Conservation (phyloP, 2,113 vertebrate species). For the Bos javanicus region DNA sequence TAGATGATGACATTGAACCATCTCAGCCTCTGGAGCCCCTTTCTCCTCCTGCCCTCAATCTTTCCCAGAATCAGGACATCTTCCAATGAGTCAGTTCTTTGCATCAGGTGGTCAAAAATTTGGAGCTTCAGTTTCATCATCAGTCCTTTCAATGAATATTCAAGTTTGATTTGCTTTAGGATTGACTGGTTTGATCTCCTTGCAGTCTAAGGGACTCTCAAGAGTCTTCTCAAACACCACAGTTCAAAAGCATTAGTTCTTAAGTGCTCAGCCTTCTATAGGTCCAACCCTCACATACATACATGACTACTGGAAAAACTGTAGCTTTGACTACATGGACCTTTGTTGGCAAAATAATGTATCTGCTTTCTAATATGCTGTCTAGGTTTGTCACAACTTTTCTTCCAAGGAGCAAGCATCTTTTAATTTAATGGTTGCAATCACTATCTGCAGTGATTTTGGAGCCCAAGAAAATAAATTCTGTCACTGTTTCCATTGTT, state of each 20-base stretch:
- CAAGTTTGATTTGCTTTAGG: background rate
- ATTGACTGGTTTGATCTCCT: background rate
- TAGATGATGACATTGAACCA: background rate
- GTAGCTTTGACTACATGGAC: background rate
- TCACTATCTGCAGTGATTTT: background rate
- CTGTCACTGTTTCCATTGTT: background rate
- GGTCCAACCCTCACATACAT: background rate
- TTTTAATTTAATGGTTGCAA: background rate
- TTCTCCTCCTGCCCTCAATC: background rate
- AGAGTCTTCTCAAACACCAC: background rate
- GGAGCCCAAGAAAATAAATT: background rate
- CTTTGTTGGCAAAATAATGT: background rate
- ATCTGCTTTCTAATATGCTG: background rate
- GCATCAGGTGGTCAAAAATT: background rate
- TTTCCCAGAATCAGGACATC: background rate
- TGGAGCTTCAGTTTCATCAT: background rate
- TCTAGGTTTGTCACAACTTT: background rate
- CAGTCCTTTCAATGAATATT: background rate
- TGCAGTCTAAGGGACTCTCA: background rate
- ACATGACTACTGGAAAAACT: background rate
- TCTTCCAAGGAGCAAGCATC: background rate
- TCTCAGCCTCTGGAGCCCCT: background rate
- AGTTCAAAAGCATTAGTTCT: background rate
- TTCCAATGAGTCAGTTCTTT: background rate
- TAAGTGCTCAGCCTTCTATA: background rate